Percentiles rank a stretch among this genome's conserved stretches.
Evolutionary conservation across 2,113 vertebrate genomes (phyloP).

Genomic region (Scatophagus argus): DNA sequence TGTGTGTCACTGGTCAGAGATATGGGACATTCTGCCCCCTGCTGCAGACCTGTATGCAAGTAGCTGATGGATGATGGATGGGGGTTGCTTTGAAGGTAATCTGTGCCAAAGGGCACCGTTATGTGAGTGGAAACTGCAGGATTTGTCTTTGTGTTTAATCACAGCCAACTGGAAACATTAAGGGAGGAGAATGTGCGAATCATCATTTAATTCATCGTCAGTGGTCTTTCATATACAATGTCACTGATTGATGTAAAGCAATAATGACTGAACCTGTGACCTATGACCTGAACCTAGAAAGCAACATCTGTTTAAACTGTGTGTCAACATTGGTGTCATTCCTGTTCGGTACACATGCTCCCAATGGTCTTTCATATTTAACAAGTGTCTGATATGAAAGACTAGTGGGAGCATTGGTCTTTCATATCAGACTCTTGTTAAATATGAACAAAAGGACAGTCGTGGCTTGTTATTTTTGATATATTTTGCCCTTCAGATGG

Average conservation of each 20-base stretch:
- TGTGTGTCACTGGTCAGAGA: constrained; percentile 7
- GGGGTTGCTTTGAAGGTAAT: constrained; percentile 13
- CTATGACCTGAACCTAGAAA: no score
- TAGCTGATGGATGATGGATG: constrained; percentile 14
- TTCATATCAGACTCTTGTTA: neutral
- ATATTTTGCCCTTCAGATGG: neutral
- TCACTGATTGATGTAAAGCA: neutral
- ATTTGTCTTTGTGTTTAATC: neutral
- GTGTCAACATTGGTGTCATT: neutral
- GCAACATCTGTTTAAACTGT: neutral
- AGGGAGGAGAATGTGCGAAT: neutral
- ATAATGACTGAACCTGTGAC: neutral
- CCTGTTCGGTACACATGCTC: neutral
- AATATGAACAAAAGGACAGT: no score
- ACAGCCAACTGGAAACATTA: neutral
- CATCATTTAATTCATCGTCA: neutral
- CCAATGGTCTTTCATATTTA: neutral
- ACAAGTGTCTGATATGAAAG: neutral
- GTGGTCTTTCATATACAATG: neutral
- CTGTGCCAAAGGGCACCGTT: constrained; percentile 7
- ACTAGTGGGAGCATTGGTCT: no score
- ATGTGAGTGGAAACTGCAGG: constrained; percentile 33
- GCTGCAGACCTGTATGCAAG: neutral
- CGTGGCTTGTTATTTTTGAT: neutral
- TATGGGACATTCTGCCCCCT: constrained; percentile 6